These are phyloP conservation scores for Sciaenops ocellatus DNA, from an alignment of 2,797 vertebrate genomes.

Conservation along the genomic window DNA sequence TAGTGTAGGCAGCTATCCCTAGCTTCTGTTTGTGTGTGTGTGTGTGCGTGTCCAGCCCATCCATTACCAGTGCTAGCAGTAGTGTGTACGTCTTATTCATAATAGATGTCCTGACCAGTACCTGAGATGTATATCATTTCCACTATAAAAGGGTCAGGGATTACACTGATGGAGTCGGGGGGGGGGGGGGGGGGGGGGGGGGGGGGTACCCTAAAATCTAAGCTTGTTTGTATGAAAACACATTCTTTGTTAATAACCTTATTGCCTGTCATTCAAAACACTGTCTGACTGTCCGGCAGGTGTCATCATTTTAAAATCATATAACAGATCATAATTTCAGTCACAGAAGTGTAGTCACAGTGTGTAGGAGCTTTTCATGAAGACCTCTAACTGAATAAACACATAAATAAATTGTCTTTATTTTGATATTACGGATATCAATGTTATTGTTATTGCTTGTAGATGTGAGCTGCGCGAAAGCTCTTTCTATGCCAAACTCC, in stretches of 20 bases:
- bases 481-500: too few species aligned
- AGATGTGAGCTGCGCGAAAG: not conserved
- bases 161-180: slow-evolving; percentile 37
- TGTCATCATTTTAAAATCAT: not conserved
- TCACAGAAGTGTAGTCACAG: not conserved
- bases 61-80: slow-evolving; percentile 81
- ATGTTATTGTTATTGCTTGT: not conserved
- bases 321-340: not conserved
- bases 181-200: not conserved
- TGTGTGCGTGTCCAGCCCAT: slow-evolving; percentile 68
- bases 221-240: not conserved
- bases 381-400: not conserved
- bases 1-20: slow-evolving; percentile 73
- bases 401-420: not conserved
- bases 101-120: slow-evolving; percentile 80
- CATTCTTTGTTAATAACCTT: not conserved
- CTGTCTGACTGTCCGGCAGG: not conserved
- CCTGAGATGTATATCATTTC: slow-evolving; percentile 80
- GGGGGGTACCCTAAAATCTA: not conserved
- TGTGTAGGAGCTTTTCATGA: not conserved
- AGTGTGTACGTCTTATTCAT: slow-evolving; percentile 83
- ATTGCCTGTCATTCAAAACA: not conserved
- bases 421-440: not conserved
- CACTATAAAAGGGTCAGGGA: slow-evolving; percentile 76
- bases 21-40: slow-evolving; percentile 32